Base-by-base conservation (phyloP, 2,888 invertebrate genomes). In the Macropis europaea region DNA sequence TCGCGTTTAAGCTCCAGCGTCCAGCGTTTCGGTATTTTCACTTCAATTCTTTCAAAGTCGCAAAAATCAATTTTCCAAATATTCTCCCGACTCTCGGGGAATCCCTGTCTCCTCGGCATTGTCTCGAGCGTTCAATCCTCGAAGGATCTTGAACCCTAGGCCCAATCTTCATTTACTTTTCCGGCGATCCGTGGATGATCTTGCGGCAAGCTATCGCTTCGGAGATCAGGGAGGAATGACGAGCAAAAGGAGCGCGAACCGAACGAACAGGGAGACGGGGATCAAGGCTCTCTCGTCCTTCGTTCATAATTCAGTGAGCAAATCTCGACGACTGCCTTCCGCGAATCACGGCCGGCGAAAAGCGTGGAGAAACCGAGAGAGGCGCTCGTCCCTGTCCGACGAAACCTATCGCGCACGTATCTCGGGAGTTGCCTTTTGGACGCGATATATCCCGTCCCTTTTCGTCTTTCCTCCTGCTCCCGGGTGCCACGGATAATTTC, bases 261-360 rank as follows among this genome's bases (percentile, higher is more conserved):
- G 43, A 56, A 64, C 53, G 50, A 59, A 42, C 59, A 69, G 60
- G 54, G 59, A 43, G 50, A 63, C 40, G 66, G 42, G 60, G 73
- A 75, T 75, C 79, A 72, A 72, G 69, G 48, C 67, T 77, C 54
- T 50, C 52, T 63, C 28, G 76, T 71, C 66, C 73, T 78, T 80
- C 80, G 77, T 83, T 84, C 84, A 83, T 86, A 87, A 84, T 79
- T 83, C 82, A 83, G 77, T 81, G 80, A 79, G 84, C 84, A 82
- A 86, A 87, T 87, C 84, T 84, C 76, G 76, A 52, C 73, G 83
- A 87, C 86, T 84, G 85, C 82, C 84, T 87, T 87, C 87, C 86
- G 86, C 87, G 87, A 86, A 87, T 79, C 74, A 64, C 71, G 73
- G 70, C 72, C 50, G 68, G 69, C 63, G 77, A 75, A 73, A 75